Evolutionary conservation across 2,888 invertebrate genomes (phyloP), one percentile per base, ranked within the genome.

Genomic region (Paralinhomoeus sp.): DNA sequence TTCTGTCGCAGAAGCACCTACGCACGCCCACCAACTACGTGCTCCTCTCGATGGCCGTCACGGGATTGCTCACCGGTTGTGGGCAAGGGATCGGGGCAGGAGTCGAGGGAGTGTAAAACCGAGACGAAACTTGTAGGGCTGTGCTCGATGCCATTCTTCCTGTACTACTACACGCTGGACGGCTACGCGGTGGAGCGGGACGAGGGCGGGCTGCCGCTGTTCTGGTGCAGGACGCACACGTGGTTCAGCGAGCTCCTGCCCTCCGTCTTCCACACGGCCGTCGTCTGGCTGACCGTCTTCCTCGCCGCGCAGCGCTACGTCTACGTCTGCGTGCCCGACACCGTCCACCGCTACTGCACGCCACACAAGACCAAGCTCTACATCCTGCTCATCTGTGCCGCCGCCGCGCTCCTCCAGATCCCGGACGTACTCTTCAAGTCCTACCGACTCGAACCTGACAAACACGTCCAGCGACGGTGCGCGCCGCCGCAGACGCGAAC

Each of bases 271-370:
- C 85, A 85, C 67, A 84, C 85, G 3, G 81, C 83, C 1, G 82
- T 82, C 53, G 82, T 85, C 49, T 87, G 85, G 85, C 67, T 87
- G 55, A 87, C 85, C 0, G 68, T 87, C 50, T 80, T 81, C 1
- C 67, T 87, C 48, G 85, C 85, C 0, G 77, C 81, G 22, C 87
- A 89, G 66, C 71, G 87, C 48, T 89, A 87, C 68, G 80, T 89
- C 55, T 87, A 83, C 67, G 84, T 89, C 1, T 87, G 87, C 59
- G 83, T 84, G 61, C 81, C 84, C 0, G 78, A 81, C 0, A 73
- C 78, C 47, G 84, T 85, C 0, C 72, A 81, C 48, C 78, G 77
- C n/a, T 71, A 72, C 67, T 73, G 73, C 58, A 73, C 72, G 7
- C 66, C 70, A 51, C 73, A 74, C 0, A 71, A 75, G 2, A 56